Conservation (phyloP, 2,888 invertebrate species). For the Dasypolia templi region DNA sequence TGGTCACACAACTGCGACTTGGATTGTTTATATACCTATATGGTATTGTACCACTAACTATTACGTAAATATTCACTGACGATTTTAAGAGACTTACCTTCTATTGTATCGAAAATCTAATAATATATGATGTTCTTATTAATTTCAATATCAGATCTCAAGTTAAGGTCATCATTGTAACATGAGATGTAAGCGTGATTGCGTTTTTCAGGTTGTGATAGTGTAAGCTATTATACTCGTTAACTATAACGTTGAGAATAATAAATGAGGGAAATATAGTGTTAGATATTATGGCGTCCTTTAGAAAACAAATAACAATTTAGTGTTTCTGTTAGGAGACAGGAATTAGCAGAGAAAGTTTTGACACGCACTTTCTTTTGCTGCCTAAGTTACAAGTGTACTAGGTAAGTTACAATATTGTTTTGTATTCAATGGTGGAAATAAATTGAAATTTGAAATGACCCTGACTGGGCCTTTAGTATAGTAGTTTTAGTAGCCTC, state of each 20-base stretch:
- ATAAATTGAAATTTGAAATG: constrained; percentile 9
- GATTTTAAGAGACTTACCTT: constrained; percentile 8
- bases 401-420: constrained; percentile 5
- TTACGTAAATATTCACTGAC: constrained; percentile 13
- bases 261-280: not conserved
- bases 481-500: not conserved
- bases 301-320: constrained; percentile 32
- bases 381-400: constrained; percentile 21
- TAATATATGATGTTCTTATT: constrained; percentile 6
- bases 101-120: not conserved
- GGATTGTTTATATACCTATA: constrained; percentile 49
- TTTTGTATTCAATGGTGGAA: constrained; percentile 8
- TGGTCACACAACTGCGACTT: constrained; percentile 53
- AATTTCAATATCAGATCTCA: constrained; percentile 26
- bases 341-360: constrained; percentile 46
- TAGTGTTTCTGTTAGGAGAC: constrained; percentile 20
- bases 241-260: not conserved
- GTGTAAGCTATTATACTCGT: constrained; percentile 10
- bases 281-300: not conserved
- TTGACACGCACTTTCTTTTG: constrained; percentile 40
- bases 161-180: constrained; percentile 15
- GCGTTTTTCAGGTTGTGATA: constrained; percentile 19
- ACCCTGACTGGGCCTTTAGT: not conserved
- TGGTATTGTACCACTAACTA: constrained; percentile 20
- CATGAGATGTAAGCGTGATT: constrained; percentile 45